Base-by-base conservation (phyloP, 2,888 invertebrate genomes). In the Frankliniella intonsa region DNA sequence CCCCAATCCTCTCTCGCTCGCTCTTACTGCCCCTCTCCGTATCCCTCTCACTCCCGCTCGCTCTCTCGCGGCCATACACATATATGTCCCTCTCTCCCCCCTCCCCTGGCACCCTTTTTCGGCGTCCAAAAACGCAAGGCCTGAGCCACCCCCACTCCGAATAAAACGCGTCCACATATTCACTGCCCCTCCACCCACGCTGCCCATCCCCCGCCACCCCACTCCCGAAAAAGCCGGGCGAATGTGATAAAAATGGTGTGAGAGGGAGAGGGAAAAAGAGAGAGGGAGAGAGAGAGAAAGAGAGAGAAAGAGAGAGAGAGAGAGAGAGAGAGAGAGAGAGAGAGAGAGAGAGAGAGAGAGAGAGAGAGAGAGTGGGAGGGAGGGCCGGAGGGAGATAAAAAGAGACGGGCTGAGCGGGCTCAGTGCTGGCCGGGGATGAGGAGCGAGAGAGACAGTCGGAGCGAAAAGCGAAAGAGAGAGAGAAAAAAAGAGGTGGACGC, bases 91-190 rank as follows among this genome's bases (percentile, higher is more conserved):
- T 76, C 69, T 76, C 22, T 76, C 25, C 69, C 69, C 69, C 69
- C 69, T 76, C 69, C 69, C 69, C 69, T 76, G 69, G 69, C 69
- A 76, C 69, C 69, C 69, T 76, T 76, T 76, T 76, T 76, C 69
- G 69, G 69, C 69, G 69, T 76, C 69, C 69, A 76, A 76, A 76
- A 76, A 62, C 62, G 62, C 62, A 62, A 17, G 25, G 69, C 69
- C 22, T 12, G 69, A 22, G 22, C 69, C 69, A 76, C 69, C 69
- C 69, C 69, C 69, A 76, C 69, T 76, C 22, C 69, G 69, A 22
- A 76, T 76, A 76, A 76, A 76, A 76, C 22, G 38, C 25, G 69
- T 25, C 25, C 62, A 62, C 62, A 62, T 62, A 62, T 62, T 62
- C 62, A n/a, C 62, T 25, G 69, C 69, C 69, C 69, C 69, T 76